Evolutionary conservation across 1,140 invertebrate species (phyloP).

Genomic region (Pygmarrhopalites habei): DNA sequence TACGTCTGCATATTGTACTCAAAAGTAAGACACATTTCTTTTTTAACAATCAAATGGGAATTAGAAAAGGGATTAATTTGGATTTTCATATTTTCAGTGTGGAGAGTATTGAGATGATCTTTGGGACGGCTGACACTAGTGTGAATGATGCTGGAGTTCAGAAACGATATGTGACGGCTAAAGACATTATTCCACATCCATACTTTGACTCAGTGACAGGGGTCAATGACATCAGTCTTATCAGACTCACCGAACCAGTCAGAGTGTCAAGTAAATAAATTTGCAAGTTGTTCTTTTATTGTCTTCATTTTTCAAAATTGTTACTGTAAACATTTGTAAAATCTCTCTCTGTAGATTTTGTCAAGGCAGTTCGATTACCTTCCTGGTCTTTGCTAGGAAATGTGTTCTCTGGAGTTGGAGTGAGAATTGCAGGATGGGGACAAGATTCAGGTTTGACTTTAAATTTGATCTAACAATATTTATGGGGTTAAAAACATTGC

Average conservation of each 20-base stretch:
- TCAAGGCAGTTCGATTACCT: background rate
- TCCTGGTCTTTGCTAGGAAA: background rate
- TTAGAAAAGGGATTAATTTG: too few species aligned
- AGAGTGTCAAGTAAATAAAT: background rate
- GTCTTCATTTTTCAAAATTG: too few species aligned
- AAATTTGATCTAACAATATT: background rate
- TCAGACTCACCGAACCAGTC: background rate
- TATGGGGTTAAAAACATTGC: too few species aligned
- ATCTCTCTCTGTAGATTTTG: background rate
- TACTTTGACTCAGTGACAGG: background rate
- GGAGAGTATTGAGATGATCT: background rate
- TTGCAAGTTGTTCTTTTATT: too few species aligned
- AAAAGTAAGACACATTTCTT: background rate
- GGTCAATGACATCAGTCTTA: background rate
- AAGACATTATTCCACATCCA: background rate
- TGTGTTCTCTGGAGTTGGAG: background rate
- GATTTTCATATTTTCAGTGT: background rate
- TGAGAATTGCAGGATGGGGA: background rate
- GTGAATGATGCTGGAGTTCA: background rate
- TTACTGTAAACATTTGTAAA: too few species aligned
- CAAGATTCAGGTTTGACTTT: background rate
- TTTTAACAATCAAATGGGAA: background rate
- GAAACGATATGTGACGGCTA: background rate
- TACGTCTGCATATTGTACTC: constrained; percentile 1
- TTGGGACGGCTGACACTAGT: background rate